A percentile compares a stretch with the other conserved stretches of the same genome.
Conservation (phyloP, 2,113 vertebrate species). For the Pachypanchax playfairii region DNA sequence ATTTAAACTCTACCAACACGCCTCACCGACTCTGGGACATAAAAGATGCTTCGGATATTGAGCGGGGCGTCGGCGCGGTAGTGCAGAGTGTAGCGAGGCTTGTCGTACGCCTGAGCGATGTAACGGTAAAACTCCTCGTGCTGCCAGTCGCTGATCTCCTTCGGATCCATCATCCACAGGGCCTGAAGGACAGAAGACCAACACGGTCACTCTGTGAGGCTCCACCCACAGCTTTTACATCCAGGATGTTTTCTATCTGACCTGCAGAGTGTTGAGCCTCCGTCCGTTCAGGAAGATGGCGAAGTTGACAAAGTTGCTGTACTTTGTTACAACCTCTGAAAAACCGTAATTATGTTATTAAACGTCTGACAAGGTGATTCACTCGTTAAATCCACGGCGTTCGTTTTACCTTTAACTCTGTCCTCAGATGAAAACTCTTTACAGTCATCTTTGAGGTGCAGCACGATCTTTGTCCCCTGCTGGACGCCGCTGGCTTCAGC, state of each 20-base stretch:
- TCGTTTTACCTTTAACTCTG: slow-evolving; percentile 85
- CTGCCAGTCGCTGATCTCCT: slow-evolving; percentile 89
- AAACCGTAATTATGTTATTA: slow-evolving; percentile 4
- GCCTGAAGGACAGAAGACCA: slow-evolving; percentile 80
- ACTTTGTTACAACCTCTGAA: slow-evolving; percentile 94
- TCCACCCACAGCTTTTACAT: too few species aligned
- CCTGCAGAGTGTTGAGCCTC: slow-evolving; percentile 92
- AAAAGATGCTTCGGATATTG: slow-evolving; percentile 97
- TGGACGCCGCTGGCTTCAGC: slow-evolving; percentile 90
- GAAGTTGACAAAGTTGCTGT: slow-evolving; percentile 98
- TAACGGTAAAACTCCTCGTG: slow-evolving; percentile 97
- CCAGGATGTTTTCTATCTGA: too few species aligned
- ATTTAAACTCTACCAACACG: too few species aligned
- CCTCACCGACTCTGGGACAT: slow-evolving; percentile 87
- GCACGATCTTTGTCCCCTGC: slow-evolving; percentile 92
- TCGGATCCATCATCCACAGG: slow-evolving; percentile 95
- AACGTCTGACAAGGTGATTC: too few species aligned
- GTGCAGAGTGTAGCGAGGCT: slow-evolving; percentile 92
- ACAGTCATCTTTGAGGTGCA: slow-evolving; percentile 92
- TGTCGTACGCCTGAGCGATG: slow-evolving; percentile 87
- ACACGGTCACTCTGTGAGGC: too few species aligned
- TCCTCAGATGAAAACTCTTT: slow-evolving; percentile 92
- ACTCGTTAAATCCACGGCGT: not conserved
- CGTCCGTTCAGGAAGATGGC: slow-evolving; percentile 93
- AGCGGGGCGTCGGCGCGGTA: slow-evolving; percentile 92